Base-by-base conservation (phyloP, 2,113 vertebrate species). In the Dicaeum eximium region DNA sequence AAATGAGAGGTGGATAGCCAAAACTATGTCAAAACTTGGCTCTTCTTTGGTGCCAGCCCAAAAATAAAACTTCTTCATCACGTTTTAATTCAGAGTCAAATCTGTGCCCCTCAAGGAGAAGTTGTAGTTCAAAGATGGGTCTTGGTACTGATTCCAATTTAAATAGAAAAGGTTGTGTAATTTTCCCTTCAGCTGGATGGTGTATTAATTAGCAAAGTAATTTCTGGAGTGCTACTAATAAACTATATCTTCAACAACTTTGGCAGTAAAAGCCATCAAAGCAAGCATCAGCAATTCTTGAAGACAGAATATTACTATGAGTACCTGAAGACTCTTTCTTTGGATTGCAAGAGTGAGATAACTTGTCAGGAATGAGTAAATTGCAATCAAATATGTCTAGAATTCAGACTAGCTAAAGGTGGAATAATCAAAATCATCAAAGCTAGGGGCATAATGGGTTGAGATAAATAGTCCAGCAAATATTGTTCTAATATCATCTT, bases 401-500 rank as follows among this genome's bases (percentile, higher is more conserved):
- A 86, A 96, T 94, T 88, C 95, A 93, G 93, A 84, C 90, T 75
- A 81, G 58, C 85, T 70, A 82, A 96, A 90, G 92, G 95, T 23
- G 14, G 70, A 93, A 53, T 71, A 90, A 96, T 97, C 86, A 97
- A 97, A 97, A 86, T 56, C 93, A 90, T 91, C 93, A 88, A 95
- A 93, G 74, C 83, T 80, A 51, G 74, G 42, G 71, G 91, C 74
- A 86, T 96, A 96, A 96, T 92, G 80, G n/a, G 45, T 96, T 91
- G 93, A 93, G 90, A 95, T 85, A 97, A 95, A 93, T 86, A 86
- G 93, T 86, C 86, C 30, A 0, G 65, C 88, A 94, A 97, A 97
- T 97, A 93, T n/a, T 91, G 79, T 94, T 97, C 91, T 95, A 78
- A 96, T 97, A 95, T 77, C 97, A 84, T 95, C 88, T 64, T 95